Percentiles rank a stretch among this genome's conserved stretches.
These are phyloP conservation scores for Galeopterus variegatus DNA, from an alignment of 2,113 vertebrate species.

Conservation along the genomic window DNA sequence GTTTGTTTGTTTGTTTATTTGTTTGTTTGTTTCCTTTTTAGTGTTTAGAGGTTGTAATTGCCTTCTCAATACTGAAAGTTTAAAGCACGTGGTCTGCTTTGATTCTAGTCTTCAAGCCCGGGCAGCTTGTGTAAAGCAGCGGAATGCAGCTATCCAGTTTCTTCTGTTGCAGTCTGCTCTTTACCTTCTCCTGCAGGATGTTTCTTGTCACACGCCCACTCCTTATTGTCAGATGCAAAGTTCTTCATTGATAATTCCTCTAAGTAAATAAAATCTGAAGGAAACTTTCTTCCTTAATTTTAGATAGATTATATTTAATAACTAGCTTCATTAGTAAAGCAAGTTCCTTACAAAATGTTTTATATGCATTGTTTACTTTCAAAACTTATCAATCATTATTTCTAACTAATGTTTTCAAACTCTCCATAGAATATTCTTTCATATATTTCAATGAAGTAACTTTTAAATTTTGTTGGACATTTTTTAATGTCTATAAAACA, in stretches of 20 bases:
- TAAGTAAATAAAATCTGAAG: conserved; percentile 75
- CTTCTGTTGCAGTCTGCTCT: conserved; percentile 70
- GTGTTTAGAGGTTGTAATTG: conserved; percentile 79
- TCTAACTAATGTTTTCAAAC: conserved; percentile 79
- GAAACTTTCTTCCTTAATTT: conserved; percentile 76
- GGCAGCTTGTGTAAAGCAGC: conserved; percentile 71
- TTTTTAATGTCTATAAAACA: conserved; percentile 84
- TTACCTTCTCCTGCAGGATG: conserved; percentile 80
- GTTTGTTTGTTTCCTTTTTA: conserved; percentile 43
- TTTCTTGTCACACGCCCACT: conserved; percentile 73
- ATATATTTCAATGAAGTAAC: conserved; percentile 74
- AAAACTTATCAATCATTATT: conserved; percentile 80
- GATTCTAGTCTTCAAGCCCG: conserved; percentile 77
- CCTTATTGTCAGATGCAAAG: conserved; percentile 74
- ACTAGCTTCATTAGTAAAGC: neutral
- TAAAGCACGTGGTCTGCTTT: conserved; percentile 67
- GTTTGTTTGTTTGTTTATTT: neutral
- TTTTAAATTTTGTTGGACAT: conserved; percentile 80
- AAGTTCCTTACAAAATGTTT: conserved; percentile 77
- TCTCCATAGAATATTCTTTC: conserved; percentile 69
- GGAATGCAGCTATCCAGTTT: conserved; percentile 65
- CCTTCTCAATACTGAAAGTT: conserved; percentile 66
- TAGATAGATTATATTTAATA: conserved; percentile 5
- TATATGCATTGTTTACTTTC: conserved; percentile 81
- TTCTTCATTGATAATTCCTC: conserved; percentile 74